A percentile compares a stretch with the other conserved stretches of the same genome.
Evolutionary conservation across 2,113 vertebrate genomes (phyloP).

Genomic region (Hippoglossus stenolepis): DNA sequence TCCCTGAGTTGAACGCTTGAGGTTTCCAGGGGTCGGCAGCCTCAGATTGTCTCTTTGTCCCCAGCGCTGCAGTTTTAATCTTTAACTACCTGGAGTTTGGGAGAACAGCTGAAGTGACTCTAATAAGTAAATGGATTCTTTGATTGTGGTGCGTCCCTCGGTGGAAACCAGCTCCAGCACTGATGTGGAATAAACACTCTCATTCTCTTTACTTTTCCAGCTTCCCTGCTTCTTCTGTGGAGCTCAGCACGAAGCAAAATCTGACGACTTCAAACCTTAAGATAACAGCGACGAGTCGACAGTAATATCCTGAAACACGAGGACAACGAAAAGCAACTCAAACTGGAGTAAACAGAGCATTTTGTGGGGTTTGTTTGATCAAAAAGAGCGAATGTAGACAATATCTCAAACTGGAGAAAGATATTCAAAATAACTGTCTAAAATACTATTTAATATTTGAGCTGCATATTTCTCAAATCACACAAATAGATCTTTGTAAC

Average conservation of each 20-base stretch:
- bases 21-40: background rate
- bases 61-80: background rate
- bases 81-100: background rate
- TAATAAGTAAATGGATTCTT: conserved; percentile 19
- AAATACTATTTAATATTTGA: too few species aligned
- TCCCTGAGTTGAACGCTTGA: background rate
- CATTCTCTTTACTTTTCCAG: too few species aligned
- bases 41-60: background rate
- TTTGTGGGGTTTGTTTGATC: too few species aligned
- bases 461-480: background rate
- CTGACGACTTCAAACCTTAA: background rate
- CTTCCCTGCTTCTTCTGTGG: too few species aligned
- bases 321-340: too few species aligned
- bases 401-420: too few species aligned
- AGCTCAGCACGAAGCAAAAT: too few species aligned
- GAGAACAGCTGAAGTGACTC: conserved; percentile 14
- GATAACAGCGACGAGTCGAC: background rate
- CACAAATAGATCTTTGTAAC: background rate
- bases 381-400: too few species aligned
- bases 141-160: conserved; percentile 9
- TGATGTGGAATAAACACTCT: background rate
- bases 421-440: too few species aligned
- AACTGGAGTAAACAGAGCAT: too few species aligned
- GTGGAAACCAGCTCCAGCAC: background rate
- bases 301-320: too few species aligned